phyloP scores from a whole-genome alignment of 2,113 vertebrate genomes.

The Apteryx owenii region DNA sequence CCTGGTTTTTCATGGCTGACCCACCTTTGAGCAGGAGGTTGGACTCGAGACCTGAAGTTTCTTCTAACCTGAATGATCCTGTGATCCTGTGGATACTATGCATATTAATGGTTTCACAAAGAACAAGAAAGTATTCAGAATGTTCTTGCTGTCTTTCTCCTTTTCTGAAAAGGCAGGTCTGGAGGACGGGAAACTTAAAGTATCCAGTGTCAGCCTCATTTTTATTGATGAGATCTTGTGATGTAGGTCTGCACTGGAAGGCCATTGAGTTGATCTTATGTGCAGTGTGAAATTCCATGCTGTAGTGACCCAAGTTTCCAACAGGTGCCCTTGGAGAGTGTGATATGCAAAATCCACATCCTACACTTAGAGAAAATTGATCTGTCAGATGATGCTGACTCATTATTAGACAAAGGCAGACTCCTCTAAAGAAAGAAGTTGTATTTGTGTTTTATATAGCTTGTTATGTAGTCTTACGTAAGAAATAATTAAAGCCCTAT shows the following conservation, averaged over 20 bases:
- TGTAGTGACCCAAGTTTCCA: conserved; percentile 43
- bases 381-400: conserved; percentile 61
- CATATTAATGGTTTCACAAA: background rate
- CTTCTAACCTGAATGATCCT: background rate
- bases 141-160: background rate
- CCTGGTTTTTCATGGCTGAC: background rate
- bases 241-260: background rate
- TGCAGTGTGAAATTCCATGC: conserved; percentile 64
- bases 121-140: background rate
- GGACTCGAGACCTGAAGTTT: background rate
- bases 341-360: conserved; percentile 46
- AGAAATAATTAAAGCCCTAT: background rate
- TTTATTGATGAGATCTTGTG: conserved; percentile 8
- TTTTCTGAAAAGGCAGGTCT: background rate
- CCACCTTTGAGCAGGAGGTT: background rate
- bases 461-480: background rate
- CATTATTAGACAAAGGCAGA: conserved; percentile 37
- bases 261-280: background rate
- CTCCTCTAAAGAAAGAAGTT: background rate
- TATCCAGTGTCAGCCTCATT: conserved; percentile 9
- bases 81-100: background rate
- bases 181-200: background rate
- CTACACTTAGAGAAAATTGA: conserved; percentile 34
- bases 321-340: conserved; percentile 34
- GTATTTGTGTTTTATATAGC: background rate